These are phyloP conservation scores for Monopis laevigella DNA, from an alignment of 2,888 invertebrate species.

Conservation along the genomic window DNA sequence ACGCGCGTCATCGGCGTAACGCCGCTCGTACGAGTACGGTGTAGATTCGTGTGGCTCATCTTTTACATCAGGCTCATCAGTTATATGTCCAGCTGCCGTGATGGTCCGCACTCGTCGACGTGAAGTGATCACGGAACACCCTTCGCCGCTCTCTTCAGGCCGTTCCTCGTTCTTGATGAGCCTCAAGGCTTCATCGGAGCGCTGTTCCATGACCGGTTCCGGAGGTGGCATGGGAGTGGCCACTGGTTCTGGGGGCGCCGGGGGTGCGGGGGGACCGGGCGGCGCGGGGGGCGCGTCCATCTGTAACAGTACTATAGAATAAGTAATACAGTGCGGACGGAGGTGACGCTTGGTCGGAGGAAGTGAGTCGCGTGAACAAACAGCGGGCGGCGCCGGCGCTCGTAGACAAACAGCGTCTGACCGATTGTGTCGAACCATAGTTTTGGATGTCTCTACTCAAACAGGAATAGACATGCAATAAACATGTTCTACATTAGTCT, in stretches of 20 bases:
- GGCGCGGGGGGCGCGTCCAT: neutral
- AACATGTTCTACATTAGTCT: too few relatives aligned
- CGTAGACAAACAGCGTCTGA: too few relatives aligned
- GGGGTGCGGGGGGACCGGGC: neutral
- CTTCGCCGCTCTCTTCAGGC: constrained; percentile 16
- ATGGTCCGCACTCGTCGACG: constrained; percentile 68
- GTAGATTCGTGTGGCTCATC: constrained; percentile 52
- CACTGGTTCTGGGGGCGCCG: constrained; percentile 8
- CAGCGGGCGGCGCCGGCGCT: too few relatives aligned
- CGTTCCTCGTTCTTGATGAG: constrained; percentile 49
- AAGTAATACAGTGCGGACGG: neutral
- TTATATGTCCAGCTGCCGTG: constrained; percentile 69
- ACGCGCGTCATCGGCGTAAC: constrained; percentile 32
- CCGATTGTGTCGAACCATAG: too few relatives aligned
- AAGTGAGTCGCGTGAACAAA: too few relatives aligned
- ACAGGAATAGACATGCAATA: too few relatives aligned
- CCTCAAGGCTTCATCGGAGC: constrained; percentile 47
- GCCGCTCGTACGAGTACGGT: constrained; percentile 32
- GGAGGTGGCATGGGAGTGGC: neutral
- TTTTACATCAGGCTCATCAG: constrained; percentile 37
- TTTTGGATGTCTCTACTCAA: too few relatives aligned
- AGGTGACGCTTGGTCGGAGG: neutral
- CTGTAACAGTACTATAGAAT: constrained; percentile 1
- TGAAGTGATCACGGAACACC: constrained; percentile 62
- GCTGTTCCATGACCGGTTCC: constrained; percentile 18